phyloP scores from a whole-genome alignment of 2,888 invertebrate species.

The Drosophila suboccidentalis region DNA sequence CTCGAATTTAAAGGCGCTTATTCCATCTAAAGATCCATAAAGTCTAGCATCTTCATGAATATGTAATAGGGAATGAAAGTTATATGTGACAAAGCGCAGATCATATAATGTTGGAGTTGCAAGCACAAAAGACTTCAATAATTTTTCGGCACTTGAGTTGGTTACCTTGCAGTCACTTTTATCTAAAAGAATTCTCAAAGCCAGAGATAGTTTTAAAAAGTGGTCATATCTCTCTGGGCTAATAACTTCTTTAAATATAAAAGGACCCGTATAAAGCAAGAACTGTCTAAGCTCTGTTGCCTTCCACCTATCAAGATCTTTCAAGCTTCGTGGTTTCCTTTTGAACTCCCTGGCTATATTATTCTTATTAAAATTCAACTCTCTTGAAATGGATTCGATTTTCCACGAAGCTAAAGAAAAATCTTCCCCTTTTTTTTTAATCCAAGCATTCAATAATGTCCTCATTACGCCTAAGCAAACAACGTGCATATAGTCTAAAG shows the following conservation, averaged over 20 bases:
- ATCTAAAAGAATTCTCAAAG: constrained; percentile 29
- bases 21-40: too few species aligned
- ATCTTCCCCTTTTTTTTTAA: background rate
- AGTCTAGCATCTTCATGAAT: too few species aligned
- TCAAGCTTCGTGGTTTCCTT: background rate
- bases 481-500: constrained; percentile 5
- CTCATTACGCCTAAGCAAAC: constrained; percentile 1
- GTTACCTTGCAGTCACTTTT: constrained; percentile 28
- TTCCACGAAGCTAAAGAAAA: background rate
- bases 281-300: constrained; percentile 1
- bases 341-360: background rate
- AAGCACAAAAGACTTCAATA: constrained; percentile 15
- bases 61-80: constrained; percentile 13
- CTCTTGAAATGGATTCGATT: background rate
- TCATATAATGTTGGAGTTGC: too few species aligned
- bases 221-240: constrained; percentile 16
- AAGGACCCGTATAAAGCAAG: background rate
- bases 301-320: constrained; percentile 1
- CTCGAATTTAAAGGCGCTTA: too few species aligned
- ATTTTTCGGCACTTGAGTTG: constrained; percentile 18
- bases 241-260: constrained; percentile 6
- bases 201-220: constrained; percentile 26
- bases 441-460: background rate
- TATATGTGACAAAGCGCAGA: too few species aligned
- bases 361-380: background rate